Evolutionary conservation across 2,797 vertebrate species (phyloP).

Genomic region (Notoglanidium macrostoma): DNA sequence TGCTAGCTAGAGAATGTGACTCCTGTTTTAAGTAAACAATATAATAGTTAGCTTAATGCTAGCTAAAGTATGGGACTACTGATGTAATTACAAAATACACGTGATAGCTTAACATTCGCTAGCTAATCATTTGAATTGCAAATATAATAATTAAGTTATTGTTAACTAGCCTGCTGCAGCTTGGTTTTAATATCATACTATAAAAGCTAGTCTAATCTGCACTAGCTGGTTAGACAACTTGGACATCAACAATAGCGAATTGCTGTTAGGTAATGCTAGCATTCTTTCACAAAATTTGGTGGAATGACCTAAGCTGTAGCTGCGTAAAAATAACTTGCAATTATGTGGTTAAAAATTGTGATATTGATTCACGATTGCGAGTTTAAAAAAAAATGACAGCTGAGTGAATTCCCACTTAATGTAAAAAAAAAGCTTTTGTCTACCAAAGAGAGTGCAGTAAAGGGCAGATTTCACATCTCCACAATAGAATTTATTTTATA

Average conservation of each 20-base stretch:
- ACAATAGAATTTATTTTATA: background rate
- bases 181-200: background rate
- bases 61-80: background rate
- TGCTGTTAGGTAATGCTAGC: background rate
- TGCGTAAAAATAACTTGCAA: background rate
- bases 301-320: background rate
- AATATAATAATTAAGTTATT: background rate
- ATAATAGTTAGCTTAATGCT: background rate
- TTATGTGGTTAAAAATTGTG: background rate
- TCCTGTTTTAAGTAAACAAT: background rate
- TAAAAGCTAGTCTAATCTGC: background rate
- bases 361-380: background rate
- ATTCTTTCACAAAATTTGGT: background rate
- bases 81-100: background rate
- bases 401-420: no score
- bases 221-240: background rate
- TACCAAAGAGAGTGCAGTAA: background rate
- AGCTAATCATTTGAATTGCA: background rate
- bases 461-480: background rate
- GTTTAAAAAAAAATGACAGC: background rate
- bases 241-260: background rate
- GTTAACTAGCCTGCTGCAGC: background rate
- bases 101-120: background rate
- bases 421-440: background rate
- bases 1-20: background rate